phyloP scores from a whole-genome alignment of 2,797 vertebrate genomes.

The Oreochromis grahami region DNA sequence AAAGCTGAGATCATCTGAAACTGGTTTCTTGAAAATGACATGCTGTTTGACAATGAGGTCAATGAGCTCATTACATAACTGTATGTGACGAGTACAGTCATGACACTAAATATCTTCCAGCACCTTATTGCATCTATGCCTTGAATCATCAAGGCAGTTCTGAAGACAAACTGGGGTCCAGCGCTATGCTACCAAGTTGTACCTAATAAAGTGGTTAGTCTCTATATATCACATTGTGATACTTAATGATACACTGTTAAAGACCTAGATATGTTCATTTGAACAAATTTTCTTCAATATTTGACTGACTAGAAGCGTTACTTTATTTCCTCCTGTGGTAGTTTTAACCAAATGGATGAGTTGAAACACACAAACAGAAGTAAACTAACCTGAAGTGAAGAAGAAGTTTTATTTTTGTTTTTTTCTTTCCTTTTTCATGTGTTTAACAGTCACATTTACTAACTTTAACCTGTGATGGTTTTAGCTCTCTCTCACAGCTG shows the following conservation, averaged over 20 bases:
- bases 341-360: not conserved
- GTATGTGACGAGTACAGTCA: not conserved
- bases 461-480: not conserved
- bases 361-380: not conserved
- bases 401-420: not conserved
- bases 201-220: not conserved
- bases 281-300: not conserved
- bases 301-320: not conserved
- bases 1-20: not conserved
- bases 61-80: not conserved
- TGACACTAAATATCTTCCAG: not conserved
- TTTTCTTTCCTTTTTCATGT: not conserved
- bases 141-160: not conserved
- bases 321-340: not conserved
- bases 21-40: not conserved
- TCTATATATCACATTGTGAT: not conserved
- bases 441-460: not conserved
- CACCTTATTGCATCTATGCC: not conserved
- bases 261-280: not conserved
- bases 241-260: not conserved
- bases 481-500: not conserved
- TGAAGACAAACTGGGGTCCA: not conserved
- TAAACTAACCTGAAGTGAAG: not conserved
- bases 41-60: not conserved
- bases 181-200: not conserved